Percentiles rank a stretch among this genome's conserved stretches.
Conservation (phyloP, 2,113 vertebrate species). For the Epinephelus moara region DNA sequence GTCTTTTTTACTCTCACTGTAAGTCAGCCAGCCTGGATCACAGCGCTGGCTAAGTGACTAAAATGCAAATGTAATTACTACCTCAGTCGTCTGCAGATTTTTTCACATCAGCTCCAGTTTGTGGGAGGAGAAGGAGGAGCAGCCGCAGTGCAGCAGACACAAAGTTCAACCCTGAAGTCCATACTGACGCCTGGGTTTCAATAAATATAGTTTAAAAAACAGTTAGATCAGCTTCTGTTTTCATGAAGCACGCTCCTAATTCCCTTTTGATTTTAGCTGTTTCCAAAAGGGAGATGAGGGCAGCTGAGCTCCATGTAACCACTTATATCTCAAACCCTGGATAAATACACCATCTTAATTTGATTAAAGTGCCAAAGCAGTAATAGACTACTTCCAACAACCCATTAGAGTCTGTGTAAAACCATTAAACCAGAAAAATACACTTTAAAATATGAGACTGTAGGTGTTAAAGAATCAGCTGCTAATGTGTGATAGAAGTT, state of each 20-base stretch:
- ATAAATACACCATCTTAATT: not conserved
- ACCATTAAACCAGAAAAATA: not conserved
- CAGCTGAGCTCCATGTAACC: too few relatives aligned
- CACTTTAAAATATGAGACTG: not conserved
- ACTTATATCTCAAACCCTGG: not conserved
- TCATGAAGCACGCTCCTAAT: not conserved
- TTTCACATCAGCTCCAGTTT: slow-evolving; percentile 15
- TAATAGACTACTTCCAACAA: not conserved
- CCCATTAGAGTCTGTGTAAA: too few relatives aligned
- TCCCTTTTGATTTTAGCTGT: not conserved
- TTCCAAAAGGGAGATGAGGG: not conserved
- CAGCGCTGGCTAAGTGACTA: slow-evolving; percentile 26
- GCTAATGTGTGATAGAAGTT: too few relatives aligned
- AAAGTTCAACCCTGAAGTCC: not conserved
- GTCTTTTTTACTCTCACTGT: not conserved
- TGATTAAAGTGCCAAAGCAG: not conserved
- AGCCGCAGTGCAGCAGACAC: slow-evolving; percentile 48
- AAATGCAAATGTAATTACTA: slow-evolving; percentile 55
- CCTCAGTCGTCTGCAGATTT: slow-evolving; percentile 6
- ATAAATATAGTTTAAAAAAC: not conserved
- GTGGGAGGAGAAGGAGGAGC: slow-evolving; percentile 7
- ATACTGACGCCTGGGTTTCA: not conserved
- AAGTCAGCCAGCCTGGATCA: not conserved
- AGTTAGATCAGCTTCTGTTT: not conserved
- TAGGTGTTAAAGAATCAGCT: too few relatives aligned